Conservation (phyloP, 1,140 invertebrate species). For the Drosophila albomicans region DNA sequence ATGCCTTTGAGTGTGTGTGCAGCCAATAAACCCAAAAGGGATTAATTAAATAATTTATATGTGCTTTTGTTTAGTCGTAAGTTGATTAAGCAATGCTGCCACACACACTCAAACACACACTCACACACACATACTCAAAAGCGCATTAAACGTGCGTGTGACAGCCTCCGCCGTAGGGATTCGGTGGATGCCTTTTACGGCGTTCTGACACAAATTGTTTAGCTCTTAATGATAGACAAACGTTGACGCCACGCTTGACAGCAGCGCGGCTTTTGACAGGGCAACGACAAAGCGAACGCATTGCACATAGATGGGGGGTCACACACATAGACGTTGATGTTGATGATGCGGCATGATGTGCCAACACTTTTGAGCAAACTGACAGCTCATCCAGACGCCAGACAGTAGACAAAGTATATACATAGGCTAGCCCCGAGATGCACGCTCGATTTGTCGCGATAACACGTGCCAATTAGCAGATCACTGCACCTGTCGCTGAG, state of each 20-base stretch:
- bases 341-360: not conserved
- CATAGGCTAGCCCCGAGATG: conserved; percentile 17
- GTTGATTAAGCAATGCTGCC: conserved; percentile 70
- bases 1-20: conserved; percentile 37
- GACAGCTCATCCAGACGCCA: conserved; percentile 28
- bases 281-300: conserved; percentile 16
- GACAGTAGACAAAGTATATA: not conserved
- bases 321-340: too few relatives aligned
- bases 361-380: conserved; percentile 24
- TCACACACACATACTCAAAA: conserved; percentile 38
- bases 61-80: conserved; percentile 78
- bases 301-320: conserved; percentile 6
- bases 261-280: conserved; percentile 50
- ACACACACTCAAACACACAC: conserved; percentile 10
- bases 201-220: conserved; percentile 60
- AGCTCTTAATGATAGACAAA: conserved; percentile 76
- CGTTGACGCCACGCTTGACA: conserved; percentile 60
- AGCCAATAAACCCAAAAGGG: conserved; percentile 70
- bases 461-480: conserved; percentile 69
- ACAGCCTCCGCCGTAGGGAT: conserved; percentile 23
- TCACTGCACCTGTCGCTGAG: conserved; percentile 48
- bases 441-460: conserved; percentile 35
- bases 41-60: conserved; percentile 83
- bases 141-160: conserved; percentile 57
- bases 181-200: conserved; percentile 43